These are phyloP conservation scores for Leptinotarsa haldemani DNA, from an alignment of 2,888 invertebrate genomes.

Conservation along the genomic window DNA sequence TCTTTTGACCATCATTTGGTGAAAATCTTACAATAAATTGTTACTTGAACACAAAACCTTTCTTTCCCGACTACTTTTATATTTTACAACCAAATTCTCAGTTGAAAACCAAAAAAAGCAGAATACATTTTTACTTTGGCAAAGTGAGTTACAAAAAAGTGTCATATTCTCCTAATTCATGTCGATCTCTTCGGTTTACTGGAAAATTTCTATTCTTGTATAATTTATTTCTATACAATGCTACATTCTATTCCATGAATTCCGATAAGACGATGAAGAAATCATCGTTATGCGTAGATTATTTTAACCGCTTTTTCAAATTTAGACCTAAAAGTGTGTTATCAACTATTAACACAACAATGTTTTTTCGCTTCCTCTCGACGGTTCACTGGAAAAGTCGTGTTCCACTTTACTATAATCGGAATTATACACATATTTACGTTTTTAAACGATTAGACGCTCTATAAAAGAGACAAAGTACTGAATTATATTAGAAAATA, in stretches of 20 bases:
- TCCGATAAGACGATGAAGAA: slow-evolving; percentile 12
- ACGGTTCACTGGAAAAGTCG: slow-evolving; percentile 49
- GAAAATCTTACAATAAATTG: too few relatives aligned
- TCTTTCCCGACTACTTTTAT: too few relatives aligned
- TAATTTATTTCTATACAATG: neutral
- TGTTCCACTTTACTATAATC: slow-evolving; percentile 45
- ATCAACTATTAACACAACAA: slow-evolving; percentile 39
- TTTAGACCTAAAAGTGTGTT: slow-evolving; percentile 42
- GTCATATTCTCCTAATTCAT: too few relatives aligned
- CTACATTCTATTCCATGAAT: slow-evolving; percentile 4
- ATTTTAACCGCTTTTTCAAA: slow-evolving; percentile 22
- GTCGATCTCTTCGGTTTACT: too few relatives aligned
- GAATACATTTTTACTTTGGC: too few relatives aligned
- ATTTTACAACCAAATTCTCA: too few relatives aligned
- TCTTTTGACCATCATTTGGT: too few relatives aligned
- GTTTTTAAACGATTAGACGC: neutral
- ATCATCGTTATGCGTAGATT: slow-evolving; percentile 15
- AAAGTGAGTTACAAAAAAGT: too few relatives aligned
- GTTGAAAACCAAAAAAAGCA: too few relatives aligned
- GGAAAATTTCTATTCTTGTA: neutral
- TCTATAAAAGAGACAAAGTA: neutral
- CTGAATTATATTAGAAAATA: neutral
- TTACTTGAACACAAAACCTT: too few relatives aligned
- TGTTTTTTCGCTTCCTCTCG: slow-evolving; percentile 42
- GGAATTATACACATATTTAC: slow-evolving; percentile 12